Conservation (phyloP, 2,888 invertebrate species). For the Cacoxenus indagator region DNA sequence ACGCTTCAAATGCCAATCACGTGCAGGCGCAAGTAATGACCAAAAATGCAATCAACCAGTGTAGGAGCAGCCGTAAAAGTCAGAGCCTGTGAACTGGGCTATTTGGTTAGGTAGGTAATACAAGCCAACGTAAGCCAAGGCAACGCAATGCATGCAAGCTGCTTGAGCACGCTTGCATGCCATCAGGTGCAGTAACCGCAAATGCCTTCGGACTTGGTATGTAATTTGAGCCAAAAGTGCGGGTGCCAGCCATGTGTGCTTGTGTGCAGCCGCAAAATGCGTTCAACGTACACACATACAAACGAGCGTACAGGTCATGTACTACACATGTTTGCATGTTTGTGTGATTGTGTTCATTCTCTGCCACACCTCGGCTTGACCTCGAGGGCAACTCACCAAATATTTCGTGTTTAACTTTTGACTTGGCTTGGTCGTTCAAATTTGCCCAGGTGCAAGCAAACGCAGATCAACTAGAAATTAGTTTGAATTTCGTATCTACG, state of each 20-base stretch:
- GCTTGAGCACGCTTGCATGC: background rate
- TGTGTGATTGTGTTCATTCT: background rate
- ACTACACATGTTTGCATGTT: background rate
- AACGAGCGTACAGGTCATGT: background rate
- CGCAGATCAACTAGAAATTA: background rate
- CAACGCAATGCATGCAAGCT: background rate
- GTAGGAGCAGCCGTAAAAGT: background rate
- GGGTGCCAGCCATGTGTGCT: background rate
- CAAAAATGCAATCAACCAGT: conserved; percentile 41
- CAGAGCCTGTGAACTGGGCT: no score
- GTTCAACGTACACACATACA: background rate
- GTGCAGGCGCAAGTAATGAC: conserved; percentile 38
- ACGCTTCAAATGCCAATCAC: conserved; percentile 38
- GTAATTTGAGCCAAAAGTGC: conserved; percentile 4
- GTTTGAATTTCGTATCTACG: background rate
- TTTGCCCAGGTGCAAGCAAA: background rate
- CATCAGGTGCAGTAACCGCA: conserved; percentile 12
- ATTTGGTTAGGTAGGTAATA: background rate
- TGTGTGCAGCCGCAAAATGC: conserved; percentile 10
- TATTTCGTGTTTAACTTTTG: conserved; percentile 20
- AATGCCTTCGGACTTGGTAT: background rate
- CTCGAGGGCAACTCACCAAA: background rate
- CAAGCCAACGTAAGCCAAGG: background rate
- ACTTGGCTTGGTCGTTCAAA: background rate
- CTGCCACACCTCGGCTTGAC: background rate